phyloP scores from a whole-genome alignment of 2,888 invertebrate genomes.

The Mellilla xanthometata region DNA sequence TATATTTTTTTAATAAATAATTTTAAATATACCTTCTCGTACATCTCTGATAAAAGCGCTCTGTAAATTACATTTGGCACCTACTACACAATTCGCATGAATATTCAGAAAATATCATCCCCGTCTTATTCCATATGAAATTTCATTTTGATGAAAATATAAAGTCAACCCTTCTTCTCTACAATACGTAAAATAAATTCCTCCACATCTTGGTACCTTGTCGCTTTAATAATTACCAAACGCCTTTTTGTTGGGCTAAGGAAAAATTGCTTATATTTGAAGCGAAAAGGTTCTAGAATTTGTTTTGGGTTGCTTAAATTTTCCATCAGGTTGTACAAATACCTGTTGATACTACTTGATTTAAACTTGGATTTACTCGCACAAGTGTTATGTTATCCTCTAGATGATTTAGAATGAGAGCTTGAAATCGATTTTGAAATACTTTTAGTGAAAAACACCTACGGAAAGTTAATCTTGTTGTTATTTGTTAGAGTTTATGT shows the following conservation, averaged over 20 bases:
- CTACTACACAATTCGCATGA: slow-evolving; percentile 15
- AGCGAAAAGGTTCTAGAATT: neutral
- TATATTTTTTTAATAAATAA: too few species aligned
- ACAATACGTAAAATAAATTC: slow-evolving; percentile 2
- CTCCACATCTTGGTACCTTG: slow-evolving; percentile 2
- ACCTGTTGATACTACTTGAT: slow-evolving; percentile 24
- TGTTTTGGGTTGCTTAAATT: neutral
- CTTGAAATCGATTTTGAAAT: slow-evolving; percentile 3
- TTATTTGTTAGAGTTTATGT: too few species aligned
- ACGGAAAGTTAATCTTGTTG: too few species aligned
- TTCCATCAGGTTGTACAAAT: slow-evolving; percentile 24
- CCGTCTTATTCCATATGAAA: slow-evolving; percentile 16
- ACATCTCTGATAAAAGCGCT: too few species aligned
- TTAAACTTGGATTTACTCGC: slow-evolving; percentile 16
- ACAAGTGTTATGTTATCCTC: slow-evolving; percentile 15
- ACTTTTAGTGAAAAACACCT: too few species aligned
- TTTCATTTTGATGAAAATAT: slow-evolving; percentile 22
- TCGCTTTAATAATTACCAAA: neutral
- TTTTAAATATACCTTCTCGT: too few species aligned
- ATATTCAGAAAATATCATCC: slow-evolving; percentile 19
- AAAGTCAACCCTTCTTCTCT: slow-evolving; percentile 13
- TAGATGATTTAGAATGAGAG: slow-evolving; percentile 13
- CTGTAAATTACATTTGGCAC: slow-evolving; percentile 17
- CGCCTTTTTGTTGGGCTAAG: neutral
- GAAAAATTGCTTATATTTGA: neutral